Percentiles rank a stretch among this genome's conserved stretches.
Conservation (phyloP, 2,888 invertebrate genomes). For the Plagiodera versicolora region DNA sequence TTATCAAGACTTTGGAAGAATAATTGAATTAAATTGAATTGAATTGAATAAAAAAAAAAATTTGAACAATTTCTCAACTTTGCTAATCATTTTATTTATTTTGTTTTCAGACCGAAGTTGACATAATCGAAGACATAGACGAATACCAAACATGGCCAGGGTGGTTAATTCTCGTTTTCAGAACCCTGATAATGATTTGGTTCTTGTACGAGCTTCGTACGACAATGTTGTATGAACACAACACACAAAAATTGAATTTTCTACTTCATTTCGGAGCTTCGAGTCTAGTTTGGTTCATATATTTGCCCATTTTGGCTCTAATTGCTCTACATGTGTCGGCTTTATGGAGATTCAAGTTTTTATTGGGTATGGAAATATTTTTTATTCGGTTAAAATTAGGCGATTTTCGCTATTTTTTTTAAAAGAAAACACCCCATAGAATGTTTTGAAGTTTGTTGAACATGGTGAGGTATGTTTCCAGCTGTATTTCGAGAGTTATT, state of each 20-base stretch:
- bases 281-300: constrained; percentile 97
- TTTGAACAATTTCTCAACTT: too few relatives aligned
- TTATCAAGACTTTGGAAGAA: too few relatives aligned
- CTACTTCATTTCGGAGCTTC: constrained; percentile 96
- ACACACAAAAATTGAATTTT: constrained; percentile 85
- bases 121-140: constrained; percentile 93
- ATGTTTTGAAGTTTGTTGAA: too few relatives aligned
- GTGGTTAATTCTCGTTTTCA: constrained; percentile 86
- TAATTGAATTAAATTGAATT: too few relatives aligned
- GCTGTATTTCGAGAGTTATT: too few relatives aligned
- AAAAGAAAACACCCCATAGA: too few relatives aligned
- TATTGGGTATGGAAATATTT: constrained; percentile 66
- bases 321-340: constrained; percentile 92
- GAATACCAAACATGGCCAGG: constrained; percentile 99
- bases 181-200: constrained; percentile 87
- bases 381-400: constrained; percentile 3
- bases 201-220: constrained; percentile 76
- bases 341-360: constrained; percentile 92
- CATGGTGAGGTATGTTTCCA: too few relatives aligned
- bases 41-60: too few relatives aligned
- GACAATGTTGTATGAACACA: constrained; percentile 80
- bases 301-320: constrained; percentile 91
- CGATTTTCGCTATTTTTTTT: neutral
- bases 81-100: neutral
- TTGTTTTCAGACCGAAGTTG: constrained; percentile 82